Base-by-base conservation (phyloP, 2,888 invertebrate genomes). In the Cosmorhoe ocellata region DNA sequence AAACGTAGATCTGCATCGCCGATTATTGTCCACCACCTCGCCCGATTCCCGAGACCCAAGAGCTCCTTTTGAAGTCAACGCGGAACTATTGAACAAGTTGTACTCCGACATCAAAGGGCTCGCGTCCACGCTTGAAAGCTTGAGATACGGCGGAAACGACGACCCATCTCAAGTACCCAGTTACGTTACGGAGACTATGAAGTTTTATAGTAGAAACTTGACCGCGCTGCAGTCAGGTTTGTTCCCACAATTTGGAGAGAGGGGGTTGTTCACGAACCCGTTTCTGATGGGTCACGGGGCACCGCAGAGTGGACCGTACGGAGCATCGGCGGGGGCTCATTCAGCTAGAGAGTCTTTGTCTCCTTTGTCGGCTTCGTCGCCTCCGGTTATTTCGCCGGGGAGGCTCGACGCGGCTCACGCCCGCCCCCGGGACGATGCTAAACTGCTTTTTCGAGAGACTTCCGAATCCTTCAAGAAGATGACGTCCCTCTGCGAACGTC, bases 51-150 rank as follows among this genome's bases (percentile, higher is more conserved):
- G 93, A 44, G 90, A 92, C 31, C 84, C 86, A 49, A 79, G 84
- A 47, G 93, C 93, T 41, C 85, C 80, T 2, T 76, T 93, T 48
- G 92, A 94, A 64, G 91, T 96, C 37, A 96, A 96, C 76, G 94
- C 94, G 12, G 97, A 97, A 76, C 93, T 97, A 52, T 82, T 97
- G 53, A 95, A 96, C 14, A 92, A 97, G 67, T 89, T 97, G 24
- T 97, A 97, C 76, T 95, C 95, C 1, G 95, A 95, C 44, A 93
- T 94, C 40, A 93, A 93, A 73, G 92, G 92, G 3, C 81, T 93
- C 38, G 92, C 93, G 2, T 85, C 90, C 0, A 91, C 91, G 0
- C 74, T 92, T 4, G 95, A 95, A 67, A 94, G 94, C 54, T 88
- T 94, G 48, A 92, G 94, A 62, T 90, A 90, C 61, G 85, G 84